These are phyloP conservation scores for Ericerus pela DNA, from an alignment of 1,140 invertebrate genomes.

Conservation along the genomic window DNA sequence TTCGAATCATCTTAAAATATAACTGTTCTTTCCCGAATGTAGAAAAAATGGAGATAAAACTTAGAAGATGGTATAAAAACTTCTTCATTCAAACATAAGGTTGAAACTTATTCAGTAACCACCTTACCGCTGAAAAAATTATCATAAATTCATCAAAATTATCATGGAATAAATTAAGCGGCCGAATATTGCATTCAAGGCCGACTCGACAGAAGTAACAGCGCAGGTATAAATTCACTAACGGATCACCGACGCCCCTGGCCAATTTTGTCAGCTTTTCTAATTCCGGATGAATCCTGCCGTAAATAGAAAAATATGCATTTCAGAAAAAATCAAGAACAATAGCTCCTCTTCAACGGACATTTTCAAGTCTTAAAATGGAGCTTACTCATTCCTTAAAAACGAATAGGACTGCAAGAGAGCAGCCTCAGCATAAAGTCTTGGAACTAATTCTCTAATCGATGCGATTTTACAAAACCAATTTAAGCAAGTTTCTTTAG, in stretches of 20 bases:
- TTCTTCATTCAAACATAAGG: too few species aligned
- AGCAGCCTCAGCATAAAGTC: conserved; percentile 86
- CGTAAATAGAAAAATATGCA: conserved; percentile 21
- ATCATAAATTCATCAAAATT: conserved; percentile 1
- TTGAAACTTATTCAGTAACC: too few species aligned
- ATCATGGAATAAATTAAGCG: not conserved
- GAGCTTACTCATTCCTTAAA: conserved; percentile 44
- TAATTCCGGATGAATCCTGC: conserved; percentile 38
- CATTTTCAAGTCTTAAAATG: not conserved
- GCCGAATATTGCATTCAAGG: not conserved
- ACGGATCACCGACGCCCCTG: conserved; percentile 81
- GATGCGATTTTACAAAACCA: conserved; percentile 99
- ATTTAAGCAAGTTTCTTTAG: conserved; percentile 92
- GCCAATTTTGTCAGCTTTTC: conserved; percentile 67
- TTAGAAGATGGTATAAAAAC: too few species aligned
- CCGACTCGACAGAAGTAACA: conserved; percentile 81
- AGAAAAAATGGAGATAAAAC: too few species aligned
- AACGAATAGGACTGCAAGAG: conserved; percentile 84
- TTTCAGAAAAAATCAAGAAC: not conserved
- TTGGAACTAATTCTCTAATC: conserved; percentile 85
- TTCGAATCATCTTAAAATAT: too few species aligned
- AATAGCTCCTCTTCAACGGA: not conserved
- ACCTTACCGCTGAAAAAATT: too few species aligned
- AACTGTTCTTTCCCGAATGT: too few species aligned
- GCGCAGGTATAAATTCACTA: conserved; percentile 77